Conservation (phyloP, 2,888 invertebrate genomes). For the Tuta absoluta region DNA sequence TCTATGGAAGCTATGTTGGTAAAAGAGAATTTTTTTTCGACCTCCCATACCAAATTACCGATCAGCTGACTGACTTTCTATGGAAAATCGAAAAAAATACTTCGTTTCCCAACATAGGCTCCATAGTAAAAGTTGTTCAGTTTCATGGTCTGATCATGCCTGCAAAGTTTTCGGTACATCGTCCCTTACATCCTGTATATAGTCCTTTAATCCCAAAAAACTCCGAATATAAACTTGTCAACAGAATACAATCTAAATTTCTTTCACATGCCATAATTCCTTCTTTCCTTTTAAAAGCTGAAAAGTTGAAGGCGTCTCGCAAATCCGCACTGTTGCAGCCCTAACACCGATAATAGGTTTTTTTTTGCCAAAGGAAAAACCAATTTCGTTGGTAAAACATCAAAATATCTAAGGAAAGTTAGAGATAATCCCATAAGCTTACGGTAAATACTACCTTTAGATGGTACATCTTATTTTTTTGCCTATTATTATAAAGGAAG, state of each 20-base stretch:
- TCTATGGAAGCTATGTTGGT: too few relatives aligned
- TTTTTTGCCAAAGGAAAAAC: constrained; percentile 63
- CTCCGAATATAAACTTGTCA: neutral
- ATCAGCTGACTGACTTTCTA: too few relatives aligned
- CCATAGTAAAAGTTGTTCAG: too few relatives aligned
- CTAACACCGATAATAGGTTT: constrained; percentile 60
- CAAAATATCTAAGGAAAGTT: constrained; percentile 70
- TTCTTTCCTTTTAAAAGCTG: constrained; percentile 3
- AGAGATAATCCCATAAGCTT: constrained; percentile 60
- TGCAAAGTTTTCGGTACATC: too few relatives aligned
- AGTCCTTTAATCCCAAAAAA: neutral
- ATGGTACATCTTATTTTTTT: constrained; percentile 35
- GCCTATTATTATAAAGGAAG: neutral
- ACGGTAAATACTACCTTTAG: constrained; percentile 61
- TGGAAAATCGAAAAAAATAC: too few relatives aligned
- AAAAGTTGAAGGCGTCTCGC: constrained; percentile 28
- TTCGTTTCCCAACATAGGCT: too few relatives aligned
- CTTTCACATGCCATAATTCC: neutral
- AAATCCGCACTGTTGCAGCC: constrained; percentile 21
- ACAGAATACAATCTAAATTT: constrained; percentile 5
- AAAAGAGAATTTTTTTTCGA: too few relatives aligned
- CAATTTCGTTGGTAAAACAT: constrained; percentile 70
- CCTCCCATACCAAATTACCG: too few relatives aligned
- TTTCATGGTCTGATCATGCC: too few relatives aligned
- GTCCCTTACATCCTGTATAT: too few relatives aligned